Conservation (phyloP, 2,113 vertebrate species). For the Epinephelus fuscoguttatus region DNA sequence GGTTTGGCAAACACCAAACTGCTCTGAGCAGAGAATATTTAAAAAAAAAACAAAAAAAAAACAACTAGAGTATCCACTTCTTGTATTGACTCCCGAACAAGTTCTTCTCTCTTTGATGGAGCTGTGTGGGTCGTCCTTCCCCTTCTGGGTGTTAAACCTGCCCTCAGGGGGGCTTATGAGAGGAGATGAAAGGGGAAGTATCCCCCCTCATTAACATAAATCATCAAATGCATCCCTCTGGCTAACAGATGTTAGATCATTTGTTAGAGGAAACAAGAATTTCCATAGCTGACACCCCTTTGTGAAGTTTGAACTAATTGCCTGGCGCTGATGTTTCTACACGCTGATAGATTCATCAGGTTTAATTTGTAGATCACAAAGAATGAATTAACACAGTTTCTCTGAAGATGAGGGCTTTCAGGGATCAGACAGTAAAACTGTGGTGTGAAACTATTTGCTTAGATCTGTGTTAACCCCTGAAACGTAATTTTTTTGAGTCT, state of each 20-base stretch:
- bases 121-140: constrained; percentile 9
- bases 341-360: not conserved
- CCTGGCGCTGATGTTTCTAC: not conserved
- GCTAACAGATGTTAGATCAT: constrained; percentile 38
- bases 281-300: constrained; percentile 12
- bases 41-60: not conserved
- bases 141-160: constrained; percentile 2
- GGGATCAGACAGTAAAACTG: not conserved
- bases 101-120: constrained; percentile 2
- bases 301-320: constrained; percentile 20
- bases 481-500: not conserved
- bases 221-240: constrained; percentile 31
- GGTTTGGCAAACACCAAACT: not conserved
- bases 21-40: not conserved
- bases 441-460: not conserved
- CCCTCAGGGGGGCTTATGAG: constrained; percentile 25
- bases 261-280: constrained; percentile 49
- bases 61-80: not conserved
- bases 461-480: not conserved
- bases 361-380: not conserved
- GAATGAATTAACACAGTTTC: not conserved
- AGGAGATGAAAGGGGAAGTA: constrained; percentile 29
- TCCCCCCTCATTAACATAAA: constrained; percentile 18
- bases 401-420: not conserved
- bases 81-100: not conserved